These are phyloP conservation scores for Tragelaphus eurycerus DNA, from an alignment of 2,797 vertebrate species.

Conservation along the genomic window DNA sequence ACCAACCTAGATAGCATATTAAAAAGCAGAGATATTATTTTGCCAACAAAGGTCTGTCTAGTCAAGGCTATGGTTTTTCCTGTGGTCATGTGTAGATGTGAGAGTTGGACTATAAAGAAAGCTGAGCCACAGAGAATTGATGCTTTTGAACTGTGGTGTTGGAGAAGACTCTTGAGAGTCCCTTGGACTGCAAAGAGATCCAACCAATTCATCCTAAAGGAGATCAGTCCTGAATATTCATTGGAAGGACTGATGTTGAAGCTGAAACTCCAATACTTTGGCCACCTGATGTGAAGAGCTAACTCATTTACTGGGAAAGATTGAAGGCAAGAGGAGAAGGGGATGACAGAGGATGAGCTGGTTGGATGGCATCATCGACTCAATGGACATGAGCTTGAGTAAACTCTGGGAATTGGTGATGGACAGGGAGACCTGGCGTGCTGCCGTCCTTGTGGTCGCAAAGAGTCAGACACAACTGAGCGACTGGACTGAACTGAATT, in stretches of 20 bases:
- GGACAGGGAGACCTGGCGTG: background rate
- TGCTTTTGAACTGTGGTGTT: background rate
- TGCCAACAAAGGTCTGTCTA: background rate
- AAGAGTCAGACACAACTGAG: background rate
- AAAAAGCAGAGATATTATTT: background rate
- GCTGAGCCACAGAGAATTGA: background rate
- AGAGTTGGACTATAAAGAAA: background rate
- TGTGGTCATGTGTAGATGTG: background rate
- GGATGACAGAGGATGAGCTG: background rate
- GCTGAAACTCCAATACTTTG: background rate
- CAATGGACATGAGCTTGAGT: background rate
- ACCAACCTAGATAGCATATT: background rate
- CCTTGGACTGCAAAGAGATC: background rate
- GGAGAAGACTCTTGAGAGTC: background rate
- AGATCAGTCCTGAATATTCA: background rate
- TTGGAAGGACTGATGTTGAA: background rate
- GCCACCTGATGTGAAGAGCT: background rate
- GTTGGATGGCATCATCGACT: background rate
- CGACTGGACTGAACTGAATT: background rate
- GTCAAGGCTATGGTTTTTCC: background rate
- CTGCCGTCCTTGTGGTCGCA: background rate
- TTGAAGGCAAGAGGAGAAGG: background rate
- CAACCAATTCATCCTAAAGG: background rate
- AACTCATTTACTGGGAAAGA: background rate
- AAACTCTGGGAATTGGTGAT: background rate